phyloP scores from a whole-genome alignment of 2,113 vertebrate species.

The Mugil cephalus region DNA sequence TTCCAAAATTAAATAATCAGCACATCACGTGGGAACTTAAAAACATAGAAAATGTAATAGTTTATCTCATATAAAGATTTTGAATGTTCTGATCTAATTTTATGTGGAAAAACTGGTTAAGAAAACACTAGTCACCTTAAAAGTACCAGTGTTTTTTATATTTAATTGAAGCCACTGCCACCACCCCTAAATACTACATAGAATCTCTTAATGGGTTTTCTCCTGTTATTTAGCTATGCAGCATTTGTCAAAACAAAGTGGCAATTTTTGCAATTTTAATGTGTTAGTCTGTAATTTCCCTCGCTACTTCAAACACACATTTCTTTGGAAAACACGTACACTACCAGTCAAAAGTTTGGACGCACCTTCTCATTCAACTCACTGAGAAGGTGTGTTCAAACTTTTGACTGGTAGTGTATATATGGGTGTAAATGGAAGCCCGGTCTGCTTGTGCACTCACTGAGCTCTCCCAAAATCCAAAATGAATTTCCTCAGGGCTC shows the following conservation, averaged over 20 bases:
- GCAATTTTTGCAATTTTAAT: not conserved
- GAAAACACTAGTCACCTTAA: too few species aligned
- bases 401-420: not conserved
- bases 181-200: not conserved
- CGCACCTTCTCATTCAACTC: too few species aligned
- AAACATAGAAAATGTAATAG: not conserved
- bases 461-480: slow-evolving; percentile 22
- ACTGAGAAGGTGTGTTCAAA: too few species aligned
- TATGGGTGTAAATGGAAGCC: slow-evolving; percentile 9
- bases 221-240: not conserved
- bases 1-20: slow-evolving; percentile 12
- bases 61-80: not conserved
- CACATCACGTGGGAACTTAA: not conserved
- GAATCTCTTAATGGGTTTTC: not conserved
- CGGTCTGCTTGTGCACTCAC: not conserved
- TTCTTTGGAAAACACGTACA: too few species aligned
- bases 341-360: too few species aligned
- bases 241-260: slow-evolving; percentile 1
- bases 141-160: too few species aligned
- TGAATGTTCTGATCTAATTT: not conserved
- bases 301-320: not conserved
- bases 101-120: not conserved
- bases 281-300: not conserved
- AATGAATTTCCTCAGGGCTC: slow-evolving; percentile 5
- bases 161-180: not conserved